phyloP scores from a whole-genome alignment of 2,888 invertebrate genomes.

The Tribolium freemani region DNA sequence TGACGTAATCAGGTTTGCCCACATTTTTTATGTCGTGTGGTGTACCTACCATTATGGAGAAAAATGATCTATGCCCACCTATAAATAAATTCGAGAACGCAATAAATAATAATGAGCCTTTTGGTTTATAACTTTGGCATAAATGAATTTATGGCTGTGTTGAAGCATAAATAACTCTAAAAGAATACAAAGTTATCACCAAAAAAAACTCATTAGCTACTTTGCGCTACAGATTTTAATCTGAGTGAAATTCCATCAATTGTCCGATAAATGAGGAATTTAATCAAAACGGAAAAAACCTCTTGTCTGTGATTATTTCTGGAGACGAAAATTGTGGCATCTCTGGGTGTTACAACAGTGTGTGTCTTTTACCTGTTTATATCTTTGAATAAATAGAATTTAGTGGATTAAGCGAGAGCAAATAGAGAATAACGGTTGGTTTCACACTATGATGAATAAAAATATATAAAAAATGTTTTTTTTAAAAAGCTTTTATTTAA shows the following conservation, averaged over 20 bases:
- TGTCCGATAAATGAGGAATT: conserved; percentile 5
- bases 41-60: not conserved
- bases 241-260: not conserved
- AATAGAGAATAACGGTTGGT: not conserved
- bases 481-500: too few relatives aligned
- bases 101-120: conserved; percentile 35
- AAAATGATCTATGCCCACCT: conserved; percentile 4
- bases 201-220: conserved; percentile 7
- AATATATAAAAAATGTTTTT: too few relatives aligned
- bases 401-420: conserved; percentile 10
- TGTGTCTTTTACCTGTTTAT: conserved; percentile 15
- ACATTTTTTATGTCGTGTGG: too few relatives aligned
- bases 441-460: too few relatives aligned
- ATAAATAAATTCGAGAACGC: conserved; percentile 27
- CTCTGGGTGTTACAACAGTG: not conserved
- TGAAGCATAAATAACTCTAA: conserved; percentile 24
- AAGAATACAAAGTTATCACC: not conserved
- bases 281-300: conserved; percentile 19
- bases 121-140: conserved; percentile 30
- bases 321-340: not conserved
- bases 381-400: conserved; percentile 19
- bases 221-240: not conserved
- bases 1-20: too few relatives aligned
- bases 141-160: conserved; percentile 28
- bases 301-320: not conserved